Evolutionary conservation across 1,140 invertebrate species (phyloP), one percentile per base, ranked within the genome.

Genomic region (Apis dorsata): DNA sequence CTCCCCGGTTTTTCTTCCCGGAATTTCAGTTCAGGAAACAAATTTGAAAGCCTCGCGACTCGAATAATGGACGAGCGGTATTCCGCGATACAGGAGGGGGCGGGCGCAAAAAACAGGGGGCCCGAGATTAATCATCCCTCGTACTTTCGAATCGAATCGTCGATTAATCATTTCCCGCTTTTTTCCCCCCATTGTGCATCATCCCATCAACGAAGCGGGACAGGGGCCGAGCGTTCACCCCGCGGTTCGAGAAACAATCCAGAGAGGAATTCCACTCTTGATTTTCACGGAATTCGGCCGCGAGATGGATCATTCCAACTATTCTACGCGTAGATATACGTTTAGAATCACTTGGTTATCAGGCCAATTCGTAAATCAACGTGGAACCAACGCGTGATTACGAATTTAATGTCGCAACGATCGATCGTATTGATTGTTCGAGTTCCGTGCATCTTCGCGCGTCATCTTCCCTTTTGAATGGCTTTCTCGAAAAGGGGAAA

Each of bases 221-320:
- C 73, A 11, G 28, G 9, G 21, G 12, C 19, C 72, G 57, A 60
- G 60, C 53, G 21, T 21, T 10, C 24, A 24, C 7, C 13, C 5
- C 19, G 53, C 4, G 24, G 51, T 1, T 12, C 71, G 28, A 73
- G 71, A 28, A 73, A 55, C 71, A 76, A 76, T 76, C 17, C n/a
- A n/a, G n/a, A n/a, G 60, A n/a, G 34, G 24, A 34, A 73, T 34
- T 59, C n/a, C 53, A 15, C 19, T 73, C 28, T 73, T 57, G 28
- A 51, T 44, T 28, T 28, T 73, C 71, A n/a, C 28, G 34, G 28
- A 11, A 44, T 28, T 53, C 28, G 24, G 15, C 28, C n/a, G 15
- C 49, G 77, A 70, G 28, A 79, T 79, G 53, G 34, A 70, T 79
- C 44, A 49, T 79, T 57, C 75, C 19, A 49, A 49, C 53, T 53